Evolutionary conservation across 2,797 vertebrate genomes (phyloP), one percentile per base, ranked within the genome.

Genomic region (Ctenochaetus hawaiiensis): DNA sequence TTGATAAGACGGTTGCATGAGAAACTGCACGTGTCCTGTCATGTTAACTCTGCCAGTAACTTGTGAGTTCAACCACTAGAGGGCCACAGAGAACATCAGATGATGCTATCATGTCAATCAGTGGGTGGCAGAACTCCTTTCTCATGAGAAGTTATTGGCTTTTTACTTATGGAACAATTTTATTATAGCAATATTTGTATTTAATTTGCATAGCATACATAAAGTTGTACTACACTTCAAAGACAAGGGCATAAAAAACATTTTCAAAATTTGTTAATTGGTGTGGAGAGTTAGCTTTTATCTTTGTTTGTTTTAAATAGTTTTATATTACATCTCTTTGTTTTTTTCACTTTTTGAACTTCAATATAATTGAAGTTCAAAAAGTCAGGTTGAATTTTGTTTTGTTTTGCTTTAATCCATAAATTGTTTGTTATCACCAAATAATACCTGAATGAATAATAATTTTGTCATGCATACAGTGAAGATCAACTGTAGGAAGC

Each of bases 1-100:
- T 10, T 23, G 39, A 52, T 22, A 14, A 6, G 3, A 18, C 10
- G 3, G 43, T n/a, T 64, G 11, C 34, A 64, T 53, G 23, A 58
- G 2, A 37, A 63, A 23, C 44, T 51, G 26, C 59, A 51, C 14
- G 17, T 44, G 20, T 17, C 30, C 44, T 11, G 2, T 47, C 8
- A 3, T 12, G 7, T 48, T n/a, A 44, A 57, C 11, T 30, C 17
- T 23, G 12, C 6, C 22, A 43, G 71, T 76, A 54, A 52, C 18
- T 47, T 26, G 22, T 37, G 0, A 18, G 8, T 8, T 49, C 2
- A 20, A 58, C 80, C 91, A 88, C 85, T 57, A 89, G 92, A 65
- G 83, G 91, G 90, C 59, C 5, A 65, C 57, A 88, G 43, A 87
- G 71, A 52, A 72, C 64, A 71, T 6, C 18, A 61, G 17, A 67